Evolutionary conservation across 2,888 invertebrate species (phyloP), one percentile per base, ranked within the genome.

Genomic region (Trissoscelio sp.): DNA sequence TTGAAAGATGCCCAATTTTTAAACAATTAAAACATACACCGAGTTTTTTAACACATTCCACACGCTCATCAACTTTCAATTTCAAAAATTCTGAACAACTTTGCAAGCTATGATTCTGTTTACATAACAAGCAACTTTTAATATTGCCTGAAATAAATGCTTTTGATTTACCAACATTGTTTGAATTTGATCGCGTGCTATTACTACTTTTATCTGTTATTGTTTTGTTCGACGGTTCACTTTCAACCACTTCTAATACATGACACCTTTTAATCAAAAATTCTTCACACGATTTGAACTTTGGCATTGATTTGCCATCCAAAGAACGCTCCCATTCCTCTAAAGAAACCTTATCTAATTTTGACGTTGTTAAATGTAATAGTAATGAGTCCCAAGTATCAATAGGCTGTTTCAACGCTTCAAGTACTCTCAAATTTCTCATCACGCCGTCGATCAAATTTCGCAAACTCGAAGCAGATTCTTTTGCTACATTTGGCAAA

Each of bases 21-120:
- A 81, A 48, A 48, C 72, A 81, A 39, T 66, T 67, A 44, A 55
- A 77, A 46, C 72, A 81, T 4, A 77, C 20, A n/a, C 72, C 70
- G 1, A 18, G 6, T 22, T 39, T 44, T 37, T 69, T 80, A 18
- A 74, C 51, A n/a, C 34, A 18, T 22, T 70, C 37, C 34, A 51
- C 11, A 34, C 57, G 60, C 16, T 75, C 57, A 9, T 31, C 51
- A 18, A 6, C 7, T 16, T 28, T 55, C 7, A 69, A 24, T 28
- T 51, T 44, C n/a, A 37, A 1, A 48, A 81, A 78, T 67, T 77
- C 9, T 0, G 62, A 22, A 42, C 77, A 75, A 7, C 58, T 60
- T 9, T 64, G 51, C 7, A 37, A 11, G n/a, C n/a, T 44, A 62
- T 46, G 11, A 24, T 46, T 22, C 22, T 48, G 48, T 22, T 48